Evolutionary conservation across 2,113 vertebrate genomes (phyloP), one percentile per base, ranked within the genome.

Genomic region (Semicossyphus pulcher): DNA sequence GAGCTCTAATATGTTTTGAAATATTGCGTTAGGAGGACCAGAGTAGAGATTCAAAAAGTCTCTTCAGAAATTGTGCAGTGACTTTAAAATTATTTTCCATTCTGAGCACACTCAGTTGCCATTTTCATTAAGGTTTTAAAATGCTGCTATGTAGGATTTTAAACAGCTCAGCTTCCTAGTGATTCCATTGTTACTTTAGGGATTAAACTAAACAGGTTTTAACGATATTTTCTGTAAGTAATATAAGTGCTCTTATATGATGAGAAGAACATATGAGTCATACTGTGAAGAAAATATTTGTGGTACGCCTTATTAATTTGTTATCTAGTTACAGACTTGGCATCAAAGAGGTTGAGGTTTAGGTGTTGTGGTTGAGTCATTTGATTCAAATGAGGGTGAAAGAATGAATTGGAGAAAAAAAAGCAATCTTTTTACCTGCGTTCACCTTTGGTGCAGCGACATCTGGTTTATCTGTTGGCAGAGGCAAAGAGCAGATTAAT

Each of bases 401-500:
- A n/a, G n/a, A n/a, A n/a, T n/a, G n/a, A n/a, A n/a, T n/a, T n/a
- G n/a, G n/a, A n/a, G n/a, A n/a, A 29, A 48, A 14, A 36, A 42
- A 44, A 45, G 21, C 4, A 11, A 14, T 15, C 0, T 39, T 34
- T 39, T 48, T 61, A 84, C 72, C 66, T 41, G 15, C 0, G 2
- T 70, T 16, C 2, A 20, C 2, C 1, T 58, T 0, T 25, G 44
- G 5, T 5, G 0, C 26, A n/a, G 1, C 5, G 0, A 4, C 7
- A 0, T 18, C 14, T 0, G 1, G 23, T 5, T 42, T 5, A 54
- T 31, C 63, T 77, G 62, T 41, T 31, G 62, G 15, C 9, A 72
- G 36, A 75, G 5, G 69, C 31, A 68, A 54, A 68, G 4, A 64
- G n/a, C 6, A 56, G 7, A 52, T 25, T 31, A 10, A 21, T 7